Evolutionary conservation across 2,797 vertebrate genomes (phyloP).

Genomic region (Eremophila alpestris): DNA sequence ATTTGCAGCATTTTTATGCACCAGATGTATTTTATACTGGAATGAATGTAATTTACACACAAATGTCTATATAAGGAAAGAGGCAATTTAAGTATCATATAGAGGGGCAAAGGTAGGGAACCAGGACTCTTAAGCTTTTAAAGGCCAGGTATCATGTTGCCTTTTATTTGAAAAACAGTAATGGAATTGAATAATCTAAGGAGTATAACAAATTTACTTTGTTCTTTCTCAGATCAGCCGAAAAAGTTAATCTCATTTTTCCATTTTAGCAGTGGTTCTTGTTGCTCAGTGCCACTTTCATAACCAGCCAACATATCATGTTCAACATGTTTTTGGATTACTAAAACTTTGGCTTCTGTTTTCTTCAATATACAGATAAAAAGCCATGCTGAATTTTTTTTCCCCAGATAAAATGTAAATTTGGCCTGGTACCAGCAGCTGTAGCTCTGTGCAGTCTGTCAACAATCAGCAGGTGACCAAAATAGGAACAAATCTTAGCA

Average conservation of each 20-base stretch:
- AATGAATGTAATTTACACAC: not conserved
- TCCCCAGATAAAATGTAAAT: not conserved
- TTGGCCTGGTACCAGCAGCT: conserved; percentile 15
- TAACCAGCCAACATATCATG: accelerated
- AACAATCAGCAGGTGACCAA: not conserved
- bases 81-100: not conserved
- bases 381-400: not conserved
- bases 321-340: not conserved
- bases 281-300: not conserved
- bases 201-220: not conserved
- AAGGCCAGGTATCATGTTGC: not conserved
- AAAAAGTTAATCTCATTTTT: not conserved
- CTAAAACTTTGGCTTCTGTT: not conserved
- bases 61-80: not conserved
- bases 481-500: not conserved
- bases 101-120: not conserved
- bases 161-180: not conserved
- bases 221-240: not conserved
- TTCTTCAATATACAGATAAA: not conserved
- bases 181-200: not conserved
- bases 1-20: not conserved
- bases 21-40: not conserved
- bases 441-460: not conserved
- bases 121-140: not conserved
- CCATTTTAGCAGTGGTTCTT: not conserved